These are phyloP conservation scores for Melieria omissa DNA, from an alignment of 2,888 invertebrate genomes.

Conservation along the genomic window DNA sequence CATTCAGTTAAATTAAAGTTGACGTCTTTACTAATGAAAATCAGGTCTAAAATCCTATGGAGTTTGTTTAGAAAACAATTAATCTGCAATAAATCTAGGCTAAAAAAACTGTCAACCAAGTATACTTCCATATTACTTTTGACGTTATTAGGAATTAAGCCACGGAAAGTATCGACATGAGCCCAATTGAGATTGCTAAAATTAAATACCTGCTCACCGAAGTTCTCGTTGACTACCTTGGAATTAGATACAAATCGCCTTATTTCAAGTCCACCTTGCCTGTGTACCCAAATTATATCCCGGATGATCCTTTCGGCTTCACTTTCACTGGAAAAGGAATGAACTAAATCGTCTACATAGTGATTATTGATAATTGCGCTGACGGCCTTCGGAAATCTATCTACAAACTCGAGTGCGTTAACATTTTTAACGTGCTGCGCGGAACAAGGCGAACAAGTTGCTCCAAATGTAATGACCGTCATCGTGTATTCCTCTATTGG, in stretches of 20 bases:
- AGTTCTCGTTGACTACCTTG: neutral
- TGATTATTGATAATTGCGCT: conserved; percentile 35
- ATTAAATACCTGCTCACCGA: neutral
- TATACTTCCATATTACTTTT: too few species aligned
- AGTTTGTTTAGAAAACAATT: too few species aligned
- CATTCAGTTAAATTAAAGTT: too few species aligned
- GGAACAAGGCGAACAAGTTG: conserved; percentile 42
- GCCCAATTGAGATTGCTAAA: too few species aligned
- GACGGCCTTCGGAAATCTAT: conserved; percentile 27
- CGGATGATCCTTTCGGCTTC: conserved; percentile 19
- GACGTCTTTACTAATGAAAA: too few species aligned
- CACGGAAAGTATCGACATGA: too few species aligned
- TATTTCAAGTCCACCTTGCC: conserved; percentile 26
- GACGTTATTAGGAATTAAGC: too few species aligned
- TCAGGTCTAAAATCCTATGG: too few species aligned
- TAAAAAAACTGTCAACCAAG: too few species aligned
- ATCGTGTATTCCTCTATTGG: conserved; percentile 42
- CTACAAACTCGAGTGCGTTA: conserved; percentile 24
- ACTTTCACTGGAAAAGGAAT: conserved; percentile 22
- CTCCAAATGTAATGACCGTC: conserved; percentile 47
- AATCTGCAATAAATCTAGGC: too few species aligned
- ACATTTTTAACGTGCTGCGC: conserved; percentile 43
- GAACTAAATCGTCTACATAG: conserved; percentile 38
- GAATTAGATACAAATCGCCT: conserved; percentile 39
- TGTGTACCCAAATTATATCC: conserved; percentile 25